A percentile compares a stretch with the other conserved stretches of the same genome.
Conservation (phyloP, 2,797 vertebrate species). For the Pteropus rufus region DNA sequence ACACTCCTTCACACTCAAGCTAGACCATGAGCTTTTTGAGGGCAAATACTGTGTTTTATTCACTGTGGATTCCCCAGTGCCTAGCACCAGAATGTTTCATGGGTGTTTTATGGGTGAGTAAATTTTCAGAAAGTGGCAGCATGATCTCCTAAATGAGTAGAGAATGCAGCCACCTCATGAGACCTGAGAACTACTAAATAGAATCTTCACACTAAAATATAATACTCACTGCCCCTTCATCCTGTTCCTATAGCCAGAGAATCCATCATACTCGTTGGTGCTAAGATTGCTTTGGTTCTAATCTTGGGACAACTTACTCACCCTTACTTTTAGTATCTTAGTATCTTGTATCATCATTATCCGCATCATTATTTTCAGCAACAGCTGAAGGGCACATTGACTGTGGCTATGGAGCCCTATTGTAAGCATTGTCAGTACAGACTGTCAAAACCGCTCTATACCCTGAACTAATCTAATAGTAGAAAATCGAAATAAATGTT, state of each 20-base stretch:
- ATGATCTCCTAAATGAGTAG: background rate
- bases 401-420: background rate
- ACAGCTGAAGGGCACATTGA: background rate
- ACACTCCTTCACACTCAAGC: background rate
- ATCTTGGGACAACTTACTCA: background rate
- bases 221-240: background rate
- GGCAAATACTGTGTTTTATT: constrained; percentile 18
- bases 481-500: background rate
- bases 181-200: background rate
- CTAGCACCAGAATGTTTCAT: background rate
- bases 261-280: background rate
- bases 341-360: background rate
- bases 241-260: background rate
- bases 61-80: background rate
- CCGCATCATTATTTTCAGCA: background rate
- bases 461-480: background rate
- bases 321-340: background rate
- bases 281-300: background rate
- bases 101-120: background rate
- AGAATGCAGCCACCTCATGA: background rate
- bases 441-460: background rate
- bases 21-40: background rate
- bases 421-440: background rate
- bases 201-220: background rate
- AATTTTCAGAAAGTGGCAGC: background rate